phyloP scores from a whole-genome alignment of 1,140 invertebrate species.

The Psilanteris sp. region DNA sequence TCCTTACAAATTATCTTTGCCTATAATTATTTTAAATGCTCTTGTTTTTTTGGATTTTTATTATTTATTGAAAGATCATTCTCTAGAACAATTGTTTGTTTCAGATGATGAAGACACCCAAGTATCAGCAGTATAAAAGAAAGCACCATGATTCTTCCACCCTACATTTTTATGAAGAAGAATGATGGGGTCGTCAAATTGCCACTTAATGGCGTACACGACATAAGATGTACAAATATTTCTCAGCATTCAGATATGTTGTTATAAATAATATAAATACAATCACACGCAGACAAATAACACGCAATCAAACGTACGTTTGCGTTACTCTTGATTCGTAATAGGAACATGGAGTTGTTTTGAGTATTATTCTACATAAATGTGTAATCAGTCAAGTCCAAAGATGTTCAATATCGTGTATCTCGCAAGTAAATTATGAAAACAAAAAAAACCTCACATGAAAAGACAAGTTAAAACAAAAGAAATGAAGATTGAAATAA shows the following conservation, averaged over 20 bases:
- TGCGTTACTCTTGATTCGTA: constrained; percentile 27
- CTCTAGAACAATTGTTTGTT: constrained; percentile 65
- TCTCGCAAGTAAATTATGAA: constrained; percentile 51
- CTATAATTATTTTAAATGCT: no score
- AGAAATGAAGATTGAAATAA: neutral
- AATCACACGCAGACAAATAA: constrained; percentile 13
- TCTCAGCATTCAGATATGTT: constrained; percentile 41
- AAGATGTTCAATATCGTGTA: constrained; percentile 79
- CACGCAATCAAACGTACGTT: constrained; percentile 29
- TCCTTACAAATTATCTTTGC: no score
- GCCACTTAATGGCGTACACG: constrained; percentile 3
- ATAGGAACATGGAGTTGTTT: constrained; percentile 40
- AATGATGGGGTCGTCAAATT: neutral
- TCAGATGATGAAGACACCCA: constrained; percentile 84
- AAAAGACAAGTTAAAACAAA: neutral
- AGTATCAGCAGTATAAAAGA: constrained; percentile 82
- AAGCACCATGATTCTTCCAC: constrained; percentile 17
- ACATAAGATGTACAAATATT: constrained; percentile 40
- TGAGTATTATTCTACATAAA: constrained; percentile 70
- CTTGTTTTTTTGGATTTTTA: neutral
- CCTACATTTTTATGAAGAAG: constrained; percentile 10
- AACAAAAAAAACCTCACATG: neutral
- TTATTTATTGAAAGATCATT: neutral
- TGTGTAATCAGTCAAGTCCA: constrained; percentile 80
- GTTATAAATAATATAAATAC: constrained; percentile 37